Conservation (phyloP, 2,888 invertebrate genomes). For the Biston stratarius region DNA sequence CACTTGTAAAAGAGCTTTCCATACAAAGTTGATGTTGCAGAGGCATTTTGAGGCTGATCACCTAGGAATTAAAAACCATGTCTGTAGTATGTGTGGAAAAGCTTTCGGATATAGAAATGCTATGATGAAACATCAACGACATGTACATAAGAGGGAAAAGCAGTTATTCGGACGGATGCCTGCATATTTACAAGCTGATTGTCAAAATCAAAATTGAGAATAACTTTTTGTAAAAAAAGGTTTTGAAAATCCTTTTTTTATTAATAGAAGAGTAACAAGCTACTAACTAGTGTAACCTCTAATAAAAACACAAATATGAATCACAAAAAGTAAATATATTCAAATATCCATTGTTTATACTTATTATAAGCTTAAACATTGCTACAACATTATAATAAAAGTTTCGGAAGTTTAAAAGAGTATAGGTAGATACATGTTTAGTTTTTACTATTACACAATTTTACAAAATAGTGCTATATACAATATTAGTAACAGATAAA, state of each 20-base stretch:
- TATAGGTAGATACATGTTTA: not conserved
- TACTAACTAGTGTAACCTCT: not conserved
- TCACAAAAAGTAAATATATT: constrained; percentile 15
- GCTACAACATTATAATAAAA: not conserved
- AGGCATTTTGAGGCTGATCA: constrained; percentile 68
- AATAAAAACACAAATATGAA: not conserved
- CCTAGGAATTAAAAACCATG: constrained; percentile 69
- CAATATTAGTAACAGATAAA: too few species aligned
- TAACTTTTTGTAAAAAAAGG: not conserved
- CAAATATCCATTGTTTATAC: not conserved
- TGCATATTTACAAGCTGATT: constrained; percentile 54
- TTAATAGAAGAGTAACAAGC: not conserved
- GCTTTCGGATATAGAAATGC: constrained; percentile 72
- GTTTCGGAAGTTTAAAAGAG: not conserved
- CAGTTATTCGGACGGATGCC: constrained; percentile 59
- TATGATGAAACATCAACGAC: constrained; percentile 71
- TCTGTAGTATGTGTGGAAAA: constrained; percentile 68
- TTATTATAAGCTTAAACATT: constrained; percentile 6
- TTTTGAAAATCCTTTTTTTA: too few species aligned
- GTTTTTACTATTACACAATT: not conserved
- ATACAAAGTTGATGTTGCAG: constrained; percentile 59
- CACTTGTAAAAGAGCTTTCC: constrained; percentile 64
- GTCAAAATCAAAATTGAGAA: constrained; percentile 29
- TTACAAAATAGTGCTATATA: not conserved
- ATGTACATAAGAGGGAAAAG: constrained; percentile 70